These are phyloP conservation scores for Sphaeramia orbicularis DNA, from an alignment of 2,797 vertebrate species.

Conservation along the genomic window DNA sequence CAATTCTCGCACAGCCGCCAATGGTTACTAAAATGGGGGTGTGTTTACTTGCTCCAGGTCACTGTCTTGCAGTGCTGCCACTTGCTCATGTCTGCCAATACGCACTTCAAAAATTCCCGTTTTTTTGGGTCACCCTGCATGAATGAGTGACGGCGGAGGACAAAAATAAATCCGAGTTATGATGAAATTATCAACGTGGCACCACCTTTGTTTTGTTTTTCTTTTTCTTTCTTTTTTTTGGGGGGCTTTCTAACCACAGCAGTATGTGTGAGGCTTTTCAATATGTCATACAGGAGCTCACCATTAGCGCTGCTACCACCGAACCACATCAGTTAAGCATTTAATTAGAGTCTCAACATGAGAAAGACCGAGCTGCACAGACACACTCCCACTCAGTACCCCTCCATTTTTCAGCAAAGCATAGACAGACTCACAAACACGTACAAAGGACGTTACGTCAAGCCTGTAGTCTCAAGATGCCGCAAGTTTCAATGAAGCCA, in stretches of 20 bases:
- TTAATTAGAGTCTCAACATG: slow-evolving; percentile 65
- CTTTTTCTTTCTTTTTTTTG: neutral
- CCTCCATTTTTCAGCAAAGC: neutral
- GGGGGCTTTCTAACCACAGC: slow-evolving; percentile 11
- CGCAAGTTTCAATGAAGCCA: slow-evolving; percentile 59
- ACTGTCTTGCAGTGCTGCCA: too few relatives aligned
- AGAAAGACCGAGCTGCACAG: slow-evolving; percentile 33
- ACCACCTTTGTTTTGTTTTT: neutral
- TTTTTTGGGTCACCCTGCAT: too few relatives aligned
- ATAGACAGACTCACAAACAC: neutral
- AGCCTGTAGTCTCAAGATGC: slow-evolving; percentile 51
- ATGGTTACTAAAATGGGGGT: too few relatives aligned
- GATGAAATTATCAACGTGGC: neutral
- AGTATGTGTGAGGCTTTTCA: slow-evolving; percentile 13
- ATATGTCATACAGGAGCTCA: slow-evolving; percentile 14
- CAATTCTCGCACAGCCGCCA: too few relatives aligned
- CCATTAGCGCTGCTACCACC: slow-evolving; percentile 31
- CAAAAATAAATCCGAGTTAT: neutral
- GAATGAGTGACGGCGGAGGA: neutral
- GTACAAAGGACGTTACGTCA: slow-evolving; percentile 22
- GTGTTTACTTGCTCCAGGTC: too few relatives aligned
- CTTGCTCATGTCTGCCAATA: too few relatives aligned
- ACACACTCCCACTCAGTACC: slow-evolving; percentile 22
- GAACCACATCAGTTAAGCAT: slow-evolving; percentile 55
- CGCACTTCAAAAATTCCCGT: too few relatives aligned